These are phyloP conservation scores for Phaetusa simplex DNA, from an alignment of 2,113 vertebrate species.

Conservation along the genomic window DNA sequence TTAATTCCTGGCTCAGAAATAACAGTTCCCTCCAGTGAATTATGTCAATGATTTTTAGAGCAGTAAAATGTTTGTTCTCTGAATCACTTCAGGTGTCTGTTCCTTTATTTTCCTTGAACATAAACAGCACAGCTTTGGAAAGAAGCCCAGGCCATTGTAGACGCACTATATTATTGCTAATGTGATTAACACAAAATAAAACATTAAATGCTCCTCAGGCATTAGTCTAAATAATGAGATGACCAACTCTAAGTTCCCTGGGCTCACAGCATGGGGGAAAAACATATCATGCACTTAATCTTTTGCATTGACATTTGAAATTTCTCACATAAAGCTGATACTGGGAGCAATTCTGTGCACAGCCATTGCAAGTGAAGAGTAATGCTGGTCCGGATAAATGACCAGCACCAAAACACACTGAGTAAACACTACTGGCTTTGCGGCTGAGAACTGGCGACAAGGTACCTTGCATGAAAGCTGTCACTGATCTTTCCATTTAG, in stretches of 20 bases:
- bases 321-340: not conserved
- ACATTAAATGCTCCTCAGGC: not conserved
- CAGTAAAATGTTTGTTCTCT: conserved; percentile 43
- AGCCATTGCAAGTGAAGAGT: not conserved
- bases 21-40: conserved; percentile 36
- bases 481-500: not conserved
- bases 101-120: conserved; percentile 46
- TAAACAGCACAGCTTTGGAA: conserved; percentile 26
- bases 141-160: conserved; percentile 6
- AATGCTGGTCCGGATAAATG: not conserved
- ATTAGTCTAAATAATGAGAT: conserved; percentile 6
- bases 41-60: conserved; percentile 31
- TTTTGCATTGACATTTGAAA: not conserved
- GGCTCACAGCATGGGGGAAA: not conserved
- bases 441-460: not conserved
- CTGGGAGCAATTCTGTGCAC: not conserved
- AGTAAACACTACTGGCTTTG: not conserved
- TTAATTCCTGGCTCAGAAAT: conserved; percentile 48
- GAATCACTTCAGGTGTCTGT: conserved; percentile 35
- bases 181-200: conserved; percentile 47
- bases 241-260: not conserved
- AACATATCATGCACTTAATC: not conserved
- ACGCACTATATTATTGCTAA: conserved; percentile 4
- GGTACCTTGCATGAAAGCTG: not conserved
- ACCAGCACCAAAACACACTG: not conserved